Evolutionary conservation across 2,113 vertebrate species (phyloP).

Genomic region (Casuarius casuarius): DNA sequence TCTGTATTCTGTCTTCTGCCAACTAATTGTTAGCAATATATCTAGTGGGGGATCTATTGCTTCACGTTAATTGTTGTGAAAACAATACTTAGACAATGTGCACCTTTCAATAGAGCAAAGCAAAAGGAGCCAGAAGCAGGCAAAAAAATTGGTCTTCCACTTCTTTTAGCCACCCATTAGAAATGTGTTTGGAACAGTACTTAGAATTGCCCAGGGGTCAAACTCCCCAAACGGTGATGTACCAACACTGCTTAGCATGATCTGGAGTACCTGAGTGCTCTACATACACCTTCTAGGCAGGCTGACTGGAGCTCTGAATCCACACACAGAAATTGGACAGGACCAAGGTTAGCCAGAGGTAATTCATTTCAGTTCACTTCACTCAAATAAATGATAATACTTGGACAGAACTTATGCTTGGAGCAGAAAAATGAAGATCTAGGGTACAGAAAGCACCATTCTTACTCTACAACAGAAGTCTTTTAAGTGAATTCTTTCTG

Average conservation of each 20-base stretch:
- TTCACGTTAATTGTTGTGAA: neutral
- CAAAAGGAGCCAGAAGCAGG: neutral
- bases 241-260: neutral
- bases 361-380: neutral
- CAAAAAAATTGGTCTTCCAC: neutral
- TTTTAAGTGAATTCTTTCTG: neutral
- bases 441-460: neutral
- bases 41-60: neutral
- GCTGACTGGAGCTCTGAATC: neutral
- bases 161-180: neutral
- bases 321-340: neutral
- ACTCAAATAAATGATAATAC: neutral
- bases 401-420: neutral
- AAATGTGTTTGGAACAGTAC: neutral
- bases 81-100: neutral
- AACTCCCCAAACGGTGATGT: neutral
- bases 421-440: neutral
- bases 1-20: neutral
- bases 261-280: neutral
- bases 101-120: neutral
- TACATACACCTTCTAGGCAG: neutral
- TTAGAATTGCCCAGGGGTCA: fast-evolving
- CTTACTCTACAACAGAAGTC: neutral
- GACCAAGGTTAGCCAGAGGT: neutral
- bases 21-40: constrained; percentile 6